These are phyloP conservation scores for Coelopa pilipes DNA, from an alignment of 2,888 invertebrate genomes.

Conservation along the genomic window DNA sequence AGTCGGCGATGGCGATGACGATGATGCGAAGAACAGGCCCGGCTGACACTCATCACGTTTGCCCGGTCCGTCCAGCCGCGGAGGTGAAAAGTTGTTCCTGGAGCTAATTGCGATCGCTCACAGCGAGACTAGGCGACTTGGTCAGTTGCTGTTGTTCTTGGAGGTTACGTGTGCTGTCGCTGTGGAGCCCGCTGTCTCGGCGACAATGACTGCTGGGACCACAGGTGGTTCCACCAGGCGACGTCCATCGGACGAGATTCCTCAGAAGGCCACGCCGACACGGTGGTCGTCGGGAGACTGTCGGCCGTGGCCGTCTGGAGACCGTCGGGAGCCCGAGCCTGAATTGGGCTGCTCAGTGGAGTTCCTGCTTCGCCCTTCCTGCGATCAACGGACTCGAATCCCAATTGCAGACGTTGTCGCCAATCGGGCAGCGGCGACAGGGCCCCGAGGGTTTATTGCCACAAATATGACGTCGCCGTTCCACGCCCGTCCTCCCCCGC, in stretches of 20 bases:
- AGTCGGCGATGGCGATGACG: too few species aligned
- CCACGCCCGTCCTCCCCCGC: background rate
- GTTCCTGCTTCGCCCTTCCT: too few species aligned
- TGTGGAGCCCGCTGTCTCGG: background rate
- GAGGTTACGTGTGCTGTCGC: background rate
- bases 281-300: too few species aligned
- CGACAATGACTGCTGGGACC: too few species aligned
- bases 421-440: background rate
- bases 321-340: too few species aligned
- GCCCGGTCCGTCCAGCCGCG: background rate
- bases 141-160: background rate
- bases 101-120: background rate
- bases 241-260: too few species aligned
- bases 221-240: too few species aligned
- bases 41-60: constrained; percentile 32
- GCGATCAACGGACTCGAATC: too few species aligned
- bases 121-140: background rate
- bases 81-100: background rate
- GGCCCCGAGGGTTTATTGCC: constrained; percentile 4
- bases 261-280: too few species aligned
- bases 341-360: too few species aligned
- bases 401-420: background rate
- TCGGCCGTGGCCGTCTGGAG: too few species aligned
- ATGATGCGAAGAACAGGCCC: background rate
- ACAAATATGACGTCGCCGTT: constrained; percentile 31